Conservation (phyloP, 92 coral and sea anemone species). For the Epizoanthus ramosus region DNA sequence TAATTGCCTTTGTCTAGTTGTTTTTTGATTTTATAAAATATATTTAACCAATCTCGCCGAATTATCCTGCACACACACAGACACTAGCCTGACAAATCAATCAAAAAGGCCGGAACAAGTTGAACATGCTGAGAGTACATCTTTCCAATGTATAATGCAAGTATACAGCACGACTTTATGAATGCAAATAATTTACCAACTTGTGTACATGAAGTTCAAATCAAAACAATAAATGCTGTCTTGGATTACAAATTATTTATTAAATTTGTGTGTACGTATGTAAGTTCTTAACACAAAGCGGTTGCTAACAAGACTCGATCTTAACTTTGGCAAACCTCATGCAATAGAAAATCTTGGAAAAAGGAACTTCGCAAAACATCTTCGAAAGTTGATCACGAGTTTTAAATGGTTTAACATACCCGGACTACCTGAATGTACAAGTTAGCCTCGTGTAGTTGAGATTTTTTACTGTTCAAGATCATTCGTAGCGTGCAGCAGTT, state of each 20-base stretch:
- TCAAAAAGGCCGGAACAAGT: background rate
- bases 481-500: background rate
- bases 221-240: background rate
- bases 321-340: conserved; percentile 5
- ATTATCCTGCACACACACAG: too few species aligned
- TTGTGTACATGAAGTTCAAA: conserved; percentile 13
- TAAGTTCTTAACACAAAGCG: background rate
- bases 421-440: too few species aligned
- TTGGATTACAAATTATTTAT: background rate
- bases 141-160: background rate
- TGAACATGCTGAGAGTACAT: background rate
- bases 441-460: too few species aligned
- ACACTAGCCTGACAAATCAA: too few species aligned
- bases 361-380: too few species aligned
- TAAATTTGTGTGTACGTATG: background rate
- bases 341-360: too few species aligned
- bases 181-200: conserved; percentile 3
- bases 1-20: background rate
- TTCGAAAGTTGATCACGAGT: too few species aligned
- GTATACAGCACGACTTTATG: background rate
- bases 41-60: too few species aligned
- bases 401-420: too few species aligned
- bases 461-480: too few species aligned
- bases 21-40: too few species aligned
- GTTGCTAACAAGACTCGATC: background rate